Percentiles rank a stretch among this genome's conserved stretches.
phyloP scores from a whole-genome alignment of 2,113 vertebrate genomes.

The Perca schrenkii region DNA sequence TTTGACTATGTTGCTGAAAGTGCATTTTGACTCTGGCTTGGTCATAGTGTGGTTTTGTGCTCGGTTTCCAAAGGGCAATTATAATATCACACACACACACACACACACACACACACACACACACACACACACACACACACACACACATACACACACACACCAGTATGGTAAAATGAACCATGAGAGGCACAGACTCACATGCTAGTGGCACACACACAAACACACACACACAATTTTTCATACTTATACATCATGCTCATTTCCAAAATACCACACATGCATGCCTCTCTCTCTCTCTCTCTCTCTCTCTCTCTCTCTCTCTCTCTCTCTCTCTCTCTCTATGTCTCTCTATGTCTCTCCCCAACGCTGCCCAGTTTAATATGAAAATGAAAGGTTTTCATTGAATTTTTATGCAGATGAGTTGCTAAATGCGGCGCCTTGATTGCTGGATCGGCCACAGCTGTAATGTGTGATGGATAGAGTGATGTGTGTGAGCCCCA shows the following conservation, averaged over 20 bases:
- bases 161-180: conserved; percentile 57
- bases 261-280: neutral
- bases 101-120: conserved; percentile 39
- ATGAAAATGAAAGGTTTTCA: conserved; percentile 65
- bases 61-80: conserved; percentile 62
- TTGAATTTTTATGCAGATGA: conserved; percentile 77
- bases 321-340: neutral
- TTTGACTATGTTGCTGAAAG: conserved; percentile 55
- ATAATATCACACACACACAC: conserved; percentile 34
- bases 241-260: neutral
- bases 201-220: conserved; percentile 11
- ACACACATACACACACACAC: conserved; percentile 25
- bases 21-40: conserved; percentile 58
- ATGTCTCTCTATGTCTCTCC: neutral
- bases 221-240: conserved; percentile 48
- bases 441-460: conserved; percentile 3
- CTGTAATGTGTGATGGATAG: neutral
- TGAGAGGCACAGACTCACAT: conserved; percentile 27
- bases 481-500: neutral
- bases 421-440: conserved; percentile 71
- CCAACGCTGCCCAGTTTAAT: conserved; percentile 40
- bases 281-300: conserved; percentile 22
- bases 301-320: neutral
- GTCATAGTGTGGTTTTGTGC: conserved; percentile 59
- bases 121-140: conserved; percentile 40